Base-by-base conservation (phyloP, 2,888 invertebrate species). In the Metellina segmentata region DNA sequence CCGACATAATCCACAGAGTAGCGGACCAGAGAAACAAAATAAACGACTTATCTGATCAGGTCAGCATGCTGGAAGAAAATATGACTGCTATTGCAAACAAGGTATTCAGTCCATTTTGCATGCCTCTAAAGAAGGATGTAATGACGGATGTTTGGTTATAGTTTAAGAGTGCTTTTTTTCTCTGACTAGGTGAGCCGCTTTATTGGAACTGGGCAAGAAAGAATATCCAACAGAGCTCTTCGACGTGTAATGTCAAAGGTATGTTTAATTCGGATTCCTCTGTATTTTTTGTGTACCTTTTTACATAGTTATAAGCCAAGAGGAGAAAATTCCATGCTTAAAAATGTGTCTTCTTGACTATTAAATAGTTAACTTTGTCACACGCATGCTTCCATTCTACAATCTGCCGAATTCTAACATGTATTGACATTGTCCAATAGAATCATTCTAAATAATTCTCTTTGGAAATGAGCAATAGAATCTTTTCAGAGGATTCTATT, bases 21-120 rank as follows among this genome's bases (percentile, higher is more conserved):
- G 34, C 34, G 1, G 34, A 34, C 34, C 34, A 34, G 34, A 34
- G 34, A 34, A 34, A 4, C 96, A 95, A 94, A 94, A 93, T 70
- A 19, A 16, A 81, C 72, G 74, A 83, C 4, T 19, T 85, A 20
- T 53, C 52, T 13, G 74, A 85, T 0, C 52, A 20, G 34, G 5
- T 85, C 13, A 53, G 48, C 9, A 74, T 75, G 11, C 9, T 89
- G 72, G 87, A 91, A 78, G 87, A 91, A 49, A 91, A 91, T 48
- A 72, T 87, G 9, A 89, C 92, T 9, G 20, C 61, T 16, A 16
- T 92, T 11, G 11, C 52, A 0, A 75, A 70, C 16, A 90, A 81
- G 69, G 90, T 90, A 75, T 78, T 81, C 69, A 16, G 8, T 13
- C 1, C 9, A 13, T 75, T 34, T 75, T 75, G 75, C 13, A 20